Evolutionary conservation across 2,113 vertebrate genomes (phyloP).

Genomic region (Rana temporaria): DNA sequence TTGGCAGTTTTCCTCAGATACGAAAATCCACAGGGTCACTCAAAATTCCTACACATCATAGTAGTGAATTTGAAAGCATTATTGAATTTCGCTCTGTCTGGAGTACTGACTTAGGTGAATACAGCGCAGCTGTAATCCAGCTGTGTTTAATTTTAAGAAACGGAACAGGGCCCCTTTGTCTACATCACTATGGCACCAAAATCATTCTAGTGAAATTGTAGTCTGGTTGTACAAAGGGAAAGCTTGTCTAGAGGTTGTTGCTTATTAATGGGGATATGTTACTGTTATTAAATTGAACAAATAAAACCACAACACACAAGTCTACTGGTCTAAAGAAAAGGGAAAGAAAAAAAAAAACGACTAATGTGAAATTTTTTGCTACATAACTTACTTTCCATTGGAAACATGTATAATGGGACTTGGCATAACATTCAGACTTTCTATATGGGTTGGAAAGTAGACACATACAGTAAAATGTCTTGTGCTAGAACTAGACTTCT

Average conservation of each 20-base stretch:
- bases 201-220: slow-evolving; percentile 51
- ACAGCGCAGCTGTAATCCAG: slow-evolving; percentile 71
- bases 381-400: slow-evolving; percentile 2
- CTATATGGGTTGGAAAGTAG: neutral
- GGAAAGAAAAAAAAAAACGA: neutral
- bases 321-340: neutral
- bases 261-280: neutral
- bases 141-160: slow-evolving; percentile 72
- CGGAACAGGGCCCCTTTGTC: slow-evolving; percentile 75
- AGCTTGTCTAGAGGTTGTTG: slow-evolving; percentile 6
- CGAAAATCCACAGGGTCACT: slow-evolving; percentile 29
- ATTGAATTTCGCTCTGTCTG: slow-evolving; percentile 59
- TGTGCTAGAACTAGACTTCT: neutral
- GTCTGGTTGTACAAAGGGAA: slow-evolving; percentile 32
- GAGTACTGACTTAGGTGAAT: slow-evolving; percentile 60
- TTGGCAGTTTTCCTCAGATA: neutral
- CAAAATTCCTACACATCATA: slow-evolving; percentile 58
- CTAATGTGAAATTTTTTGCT: neutral
- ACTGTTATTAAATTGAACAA: slow-evolving; percentile 11
- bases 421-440: no score
- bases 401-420: neutral
- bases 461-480: neutral
- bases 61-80: slow-evolving; percentile 48
- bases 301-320: neutral
- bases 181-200: slow-evolving; percentile 57